phyloP scores from a whole-genome alignment of 1,140 invertebrate genomes.

The Dendrolimus kikuchii region DNA sequence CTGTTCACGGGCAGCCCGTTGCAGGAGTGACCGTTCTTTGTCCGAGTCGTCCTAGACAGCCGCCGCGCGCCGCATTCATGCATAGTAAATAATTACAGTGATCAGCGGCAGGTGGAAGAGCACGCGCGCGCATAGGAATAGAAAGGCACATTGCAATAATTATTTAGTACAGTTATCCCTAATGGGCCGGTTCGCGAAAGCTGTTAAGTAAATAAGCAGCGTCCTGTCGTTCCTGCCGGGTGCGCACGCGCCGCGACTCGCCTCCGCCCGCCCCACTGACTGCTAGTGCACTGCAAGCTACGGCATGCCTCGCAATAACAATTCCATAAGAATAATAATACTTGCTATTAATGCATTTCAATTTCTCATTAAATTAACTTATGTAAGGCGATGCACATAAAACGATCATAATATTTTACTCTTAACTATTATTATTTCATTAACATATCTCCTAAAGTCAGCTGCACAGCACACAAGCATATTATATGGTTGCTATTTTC shows the following conservation, averaged over 20 bases:
- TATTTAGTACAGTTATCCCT: constrained; percentile 70
- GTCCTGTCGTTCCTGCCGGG: constrained; percentile 49
- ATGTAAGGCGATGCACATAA: no score
- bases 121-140: constrained; percentile 69
- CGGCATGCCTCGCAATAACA: constrained; percentile 24
- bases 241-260: constrained; percentile 32
- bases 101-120: constrained; percentile 63
- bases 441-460: no score
- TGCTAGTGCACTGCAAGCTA: background rate
- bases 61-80: constrained; percentile 60
- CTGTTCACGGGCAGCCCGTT: constrained; percentile 42
- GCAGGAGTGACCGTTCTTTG: constrained; percentile 61
- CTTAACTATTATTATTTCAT: no score
- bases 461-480: no score
- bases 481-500: no score
- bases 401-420: no score
- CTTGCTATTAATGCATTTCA: no score
- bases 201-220: constrained; percentile 66
- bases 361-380: no score
- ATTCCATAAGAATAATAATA: constrained; percentile 15
- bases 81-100: constrained; percentile 70
- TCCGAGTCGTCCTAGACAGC: constrained; percentile 64
- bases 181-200: constrained; percentile 67
- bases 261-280: constrained; percentile 13
- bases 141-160: constrained; percentile 71